Evolutionary conservation across 2,888 invertebrate species (phyloP).

Genomic region (Pristionchus maxplancki): DNA sequence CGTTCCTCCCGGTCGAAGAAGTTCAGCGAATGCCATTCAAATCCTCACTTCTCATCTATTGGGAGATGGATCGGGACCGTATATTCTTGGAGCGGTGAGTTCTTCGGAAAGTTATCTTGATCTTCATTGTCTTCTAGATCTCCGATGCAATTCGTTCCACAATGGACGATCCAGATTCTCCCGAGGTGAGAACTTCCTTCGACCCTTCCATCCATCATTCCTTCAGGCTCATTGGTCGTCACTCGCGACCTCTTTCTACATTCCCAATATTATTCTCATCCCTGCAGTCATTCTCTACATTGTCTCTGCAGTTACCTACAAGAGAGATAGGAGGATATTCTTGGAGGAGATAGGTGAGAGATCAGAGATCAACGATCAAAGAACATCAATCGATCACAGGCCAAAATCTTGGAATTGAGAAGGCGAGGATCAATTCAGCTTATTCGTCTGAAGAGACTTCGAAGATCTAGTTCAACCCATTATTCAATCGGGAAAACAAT

Average conservation of each 20-base stretch:
- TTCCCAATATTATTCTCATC: slow-evolving; percentile 62
- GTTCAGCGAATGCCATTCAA: slow-evolving; percentile 97
- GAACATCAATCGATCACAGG: neutral
- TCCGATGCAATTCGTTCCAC: slow-evolving; percentile 71
- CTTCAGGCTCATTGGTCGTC: slow-evolving; percentile 27
- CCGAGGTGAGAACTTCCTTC: slow-evolving; percentile 52
- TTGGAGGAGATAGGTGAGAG: slow-evolving; percentile 60
- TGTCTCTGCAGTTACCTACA: slow-evolving; percentile 60
- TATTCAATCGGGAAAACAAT: neutral
- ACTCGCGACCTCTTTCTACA: slow-evolving; percentile 55
- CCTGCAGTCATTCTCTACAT: slow-evolving; percentile 61
- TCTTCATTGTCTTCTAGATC: slow-evolving; percentile 58
- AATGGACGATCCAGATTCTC: slow-evolving; percentile 47
- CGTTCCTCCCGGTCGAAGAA: slow-evolving; percentile 93
- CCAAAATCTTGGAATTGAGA: neutral
- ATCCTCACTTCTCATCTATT: slow-evolving; percentile 95
- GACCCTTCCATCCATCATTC: neutral
- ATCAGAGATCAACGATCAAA: slow-evolving; percentile 19
- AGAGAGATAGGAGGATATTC: slow-evolving; percentile 60
- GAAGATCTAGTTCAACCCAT: neutral
- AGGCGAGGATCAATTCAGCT: neutral
- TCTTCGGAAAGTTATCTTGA: too few relatives aligned
- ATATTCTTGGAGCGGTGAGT: slow-evolving; percentile 86
- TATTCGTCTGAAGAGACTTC: slow-evolving; percentile 1
- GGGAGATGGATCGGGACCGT: slow-evolving; percentile 98